Evolutionary conservation across 1,140 invertebrate genomes (phyloP), one percentile per base, ranked within the genome.

Genomic region (Saccostrea cuccullata): DNA sequence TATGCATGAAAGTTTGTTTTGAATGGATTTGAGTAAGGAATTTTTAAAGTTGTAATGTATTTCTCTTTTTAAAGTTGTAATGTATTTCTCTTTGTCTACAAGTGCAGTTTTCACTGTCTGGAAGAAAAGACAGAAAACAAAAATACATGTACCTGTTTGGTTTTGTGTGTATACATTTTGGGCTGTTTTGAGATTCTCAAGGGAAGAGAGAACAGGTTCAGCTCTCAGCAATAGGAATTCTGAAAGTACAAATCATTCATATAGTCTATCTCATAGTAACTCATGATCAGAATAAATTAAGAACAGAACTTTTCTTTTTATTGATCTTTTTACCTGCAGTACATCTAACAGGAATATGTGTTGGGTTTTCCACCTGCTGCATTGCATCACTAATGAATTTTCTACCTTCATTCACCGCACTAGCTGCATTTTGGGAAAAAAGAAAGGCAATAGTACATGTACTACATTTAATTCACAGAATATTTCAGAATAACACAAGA

Each of bases 301-400:
- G 47, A 47, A 47, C 47, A 47, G 47, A 47, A 47, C 47, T 47
- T 47, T 47, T 47, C 47, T 47, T 60, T 17, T 60, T 13, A 60
- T 17, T 17, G 13, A 64, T 30, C 2, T 77, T 17, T n/a, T 56
- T 86, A 96, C 96, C 96, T 86, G 97, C 96, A 56, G 96, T 96
- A 92, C 97, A 97, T 60, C 96, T 97, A 40, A 97, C 94, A 56
- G 96, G 96, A 2, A 96, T 96, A 90, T 97, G 96, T 6, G 96
- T 96, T 4, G 97, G 97, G 95, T 97, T 97, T 90, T 97, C 97
- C 90, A 97, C 95, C 91, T 97, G 96, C 82, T 96, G 95, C 87
- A 97, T 95, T 1, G 97, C 96, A 91, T 96, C 95, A 91, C 96
- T 95, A 58, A 97, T 93, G 77, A 97, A 96, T 60, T 94, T 92